Evolutionary conservation across 2,888 invertebrate species (phyloP).

Genomic region (Anthrax anthrax): DNA sequence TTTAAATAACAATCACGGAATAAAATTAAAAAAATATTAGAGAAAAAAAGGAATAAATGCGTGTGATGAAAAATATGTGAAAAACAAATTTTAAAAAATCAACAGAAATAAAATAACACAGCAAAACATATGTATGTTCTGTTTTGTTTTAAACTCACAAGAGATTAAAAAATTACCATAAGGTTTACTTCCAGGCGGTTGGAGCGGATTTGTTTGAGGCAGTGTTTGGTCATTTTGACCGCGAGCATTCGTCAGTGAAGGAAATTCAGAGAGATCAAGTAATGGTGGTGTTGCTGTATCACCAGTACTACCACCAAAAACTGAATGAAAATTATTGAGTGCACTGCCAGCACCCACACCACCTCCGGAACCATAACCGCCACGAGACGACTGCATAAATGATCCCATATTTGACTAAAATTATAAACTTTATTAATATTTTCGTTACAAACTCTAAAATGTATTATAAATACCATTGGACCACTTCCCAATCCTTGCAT

Average conservation of each 20-base stretch:
- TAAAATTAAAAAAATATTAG: too few species aligned
- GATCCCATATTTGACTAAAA: constrained; percentile 46
- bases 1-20: too few species aligned
- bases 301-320: constrained; percentile 61
- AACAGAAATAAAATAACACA: too few species aligned
- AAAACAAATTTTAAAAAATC: too few species aligned
- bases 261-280: constrained; percentile 84
- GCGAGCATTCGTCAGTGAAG: constrained; percentile 71
- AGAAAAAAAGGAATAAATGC: too few species aligned
- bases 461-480: constrained; percentile 25
- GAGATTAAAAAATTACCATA: constrained; percentile 54
- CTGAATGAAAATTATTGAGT: constrained; percentile 66
- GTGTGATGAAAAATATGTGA: too few species aligned
- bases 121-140: too few species aligned
- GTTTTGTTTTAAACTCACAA: constrained; percentile 29
- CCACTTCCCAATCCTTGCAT: constrained; percentile 36
- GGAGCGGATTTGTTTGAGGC: constrained; percentile 68
- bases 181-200: constrained; percentile 83
- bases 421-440: constrained; percentile 4
- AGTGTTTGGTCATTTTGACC: constrained; percentile 64
- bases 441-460: too few species aligned
- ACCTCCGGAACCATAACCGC: constrained; percentile 48
- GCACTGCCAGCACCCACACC: constrained; percentile 40
- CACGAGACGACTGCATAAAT: constrained; percentile 43
- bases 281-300: constrained; percentile 72